Evolutionary conservation across 1,140 invertebrate species (phyloP).

Genomic region (Drosophila nebulosa): DNA sequence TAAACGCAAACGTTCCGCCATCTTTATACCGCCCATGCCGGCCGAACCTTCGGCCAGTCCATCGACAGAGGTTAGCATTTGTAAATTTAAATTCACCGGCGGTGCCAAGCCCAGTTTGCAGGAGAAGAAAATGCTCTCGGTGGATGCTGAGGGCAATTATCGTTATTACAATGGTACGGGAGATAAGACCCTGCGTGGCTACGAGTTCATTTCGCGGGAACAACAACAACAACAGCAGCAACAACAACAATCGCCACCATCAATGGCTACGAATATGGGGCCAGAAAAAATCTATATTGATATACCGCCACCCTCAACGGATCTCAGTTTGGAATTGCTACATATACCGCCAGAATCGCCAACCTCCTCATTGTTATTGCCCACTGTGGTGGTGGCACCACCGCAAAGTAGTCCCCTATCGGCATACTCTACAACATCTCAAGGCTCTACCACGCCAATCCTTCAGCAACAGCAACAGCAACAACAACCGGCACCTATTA

Average conservation of each 20-base stretch:
- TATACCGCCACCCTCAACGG: conserved; percentile 77
- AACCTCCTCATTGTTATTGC: conserved; percentile 59
- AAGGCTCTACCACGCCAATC: conserved; percentile 16
- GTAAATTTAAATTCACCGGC: conserved; percentile 95
- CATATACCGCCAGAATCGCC: conserved; percentile 80
- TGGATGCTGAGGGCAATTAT: conserved; percentile 92
- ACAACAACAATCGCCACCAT: conserved; percentile 66
- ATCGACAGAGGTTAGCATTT: conserved; percentile 92
- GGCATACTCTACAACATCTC: conserved; percentile 33
- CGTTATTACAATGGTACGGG: conserved; percentile 91
- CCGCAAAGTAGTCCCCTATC: conserved; percentile 41
- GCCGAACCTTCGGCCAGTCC: conserved; percentile 87
- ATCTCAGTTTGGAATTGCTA: conserved; percentile 80
- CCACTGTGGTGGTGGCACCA: conserved; percentile 31
- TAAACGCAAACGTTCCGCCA: conserved; percentile 89
- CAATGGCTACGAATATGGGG: conserved; percentile 73
- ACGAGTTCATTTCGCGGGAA: conserved; percentile 89
- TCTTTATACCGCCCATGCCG: conserved; percentile 90
- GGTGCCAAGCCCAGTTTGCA: conserved; percentile 92
- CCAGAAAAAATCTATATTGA: conserved; percentile 82
- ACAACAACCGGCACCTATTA: conserved; percentile 20
- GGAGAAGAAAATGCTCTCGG: conserved; percentile 94
- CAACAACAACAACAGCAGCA: conserved; percentile 83
- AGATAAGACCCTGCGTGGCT: conserved; percentile 87
- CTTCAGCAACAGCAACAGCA: conserved; percentile 12